phyloP scores from a whole-genome alignment of 2,888 invertebrate species.

The Drosophila ustulata region DNA sequence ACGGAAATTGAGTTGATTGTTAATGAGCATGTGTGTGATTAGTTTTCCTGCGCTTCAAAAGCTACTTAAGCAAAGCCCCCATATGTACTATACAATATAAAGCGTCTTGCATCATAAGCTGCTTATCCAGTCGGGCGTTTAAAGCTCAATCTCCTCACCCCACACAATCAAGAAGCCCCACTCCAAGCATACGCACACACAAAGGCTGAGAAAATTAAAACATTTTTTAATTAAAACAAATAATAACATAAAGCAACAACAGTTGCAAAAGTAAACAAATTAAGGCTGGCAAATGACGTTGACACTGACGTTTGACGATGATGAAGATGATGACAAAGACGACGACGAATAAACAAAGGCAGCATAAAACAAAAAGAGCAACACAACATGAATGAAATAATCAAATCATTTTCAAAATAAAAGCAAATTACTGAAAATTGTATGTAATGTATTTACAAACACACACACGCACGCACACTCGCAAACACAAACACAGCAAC shows the following conservation, averaged over 20 bases:
- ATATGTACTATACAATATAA: background rate
- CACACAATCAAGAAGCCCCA: background rate
- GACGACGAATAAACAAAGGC: slow-evolving; percentile 24
- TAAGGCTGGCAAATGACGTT: slow-evolving; percentile 49
- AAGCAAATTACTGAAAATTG: slow-evolving; percentile 72
- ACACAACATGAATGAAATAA: slow-evolving; percentile 55
- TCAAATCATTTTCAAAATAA: slow-evolving; percentile 75
- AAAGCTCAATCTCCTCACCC: slow-evolving; percentile 31
- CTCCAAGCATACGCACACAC: background rate
- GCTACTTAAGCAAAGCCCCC: slow-evolving; percentile 19
- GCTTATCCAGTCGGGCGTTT: slow-evolving; percentile 34
- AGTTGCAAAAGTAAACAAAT: slow-evolving; percentile 65
- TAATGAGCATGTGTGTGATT: slow-evolving; percentile 27
- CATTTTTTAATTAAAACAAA: slow-evolving; percentile 75
- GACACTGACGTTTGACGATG: slow-evolving; percentile 12
- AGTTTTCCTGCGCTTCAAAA: background rate
- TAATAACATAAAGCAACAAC: slow-evolving; percentile 50
- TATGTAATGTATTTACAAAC: slow-evolving; percentile 59
- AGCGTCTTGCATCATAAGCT: slow-evolving; percentile 33
- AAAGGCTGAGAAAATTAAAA: slow-evolving; percentile 55
- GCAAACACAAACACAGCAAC: background rate
- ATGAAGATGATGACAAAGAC: slow-evolving; percentile 6
- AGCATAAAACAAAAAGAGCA: slow-evolving; percentile 33
- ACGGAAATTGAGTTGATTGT: slow-evolving; percentile 18
- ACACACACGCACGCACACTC: slow-evolving; percentile 11